These are phyloP conservation scores for Lucifuga dentata DNA, from an alignment of 2,113 vertebrate species.

Conservation along the genomic window DNA sequence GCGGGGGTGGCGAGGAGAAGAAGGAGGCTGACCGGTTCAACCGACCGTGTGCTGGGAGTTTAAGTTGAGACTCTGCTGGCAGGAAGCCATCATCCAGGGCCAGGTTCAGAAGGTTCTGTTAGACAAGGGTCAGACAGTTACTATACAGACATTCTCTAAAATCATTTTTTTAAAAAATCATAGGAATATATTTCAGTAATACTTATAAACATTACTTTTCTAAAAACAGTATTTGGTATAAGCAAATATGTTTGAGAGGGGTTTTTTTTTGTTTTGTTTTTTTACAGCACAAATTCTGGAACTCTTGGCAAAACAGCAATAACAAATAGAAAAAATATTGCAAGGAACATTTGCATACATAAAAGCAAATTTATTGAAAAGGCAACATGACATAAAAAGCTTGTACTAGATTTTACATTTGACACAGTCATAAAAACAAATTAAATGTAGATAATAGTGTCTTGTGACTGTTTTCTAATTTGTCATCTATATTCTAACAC, in stretches of 20 bases:
- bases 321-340: too few species aligned
- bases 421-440: neutral
- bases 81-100: conserved; percentile 65
- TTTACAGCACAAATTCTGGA: too few species aligned
- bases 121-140: conserved; percentile 31
- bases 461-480: neutral
- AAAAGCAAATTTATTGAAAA: neutral
- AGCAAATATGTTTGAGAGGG: too few species aligned
- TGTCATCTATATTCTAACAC: neutral
- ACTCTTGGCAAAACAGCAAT: too few species aligned
- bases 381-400: too few species aligned
- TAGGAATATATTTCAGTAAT: too few species aligned
- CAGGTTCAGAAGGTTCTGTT: conserved; percentile 70
- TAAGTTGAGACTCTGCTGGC: conserved; percentile 43
- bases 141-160: conserved; percentile 1
- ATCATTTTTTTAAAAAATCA: too few species aligned
- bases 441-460: neutral
- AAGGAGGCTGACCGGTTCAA: conserved; percentile 67
- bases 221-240: too few species aligned
- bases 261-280: too few species aligned
- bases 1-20: conserved; percentile 63
- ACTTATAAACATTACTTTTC: too few species aligned
- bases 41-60: conserved; percentile 56
- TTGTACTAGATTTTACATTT: too few species aligned
- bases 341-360: neutral